A percentile compares a stretch with the other conserved stretches of the same genome.
These are phyloP conservation scores for Palythoa grandiflora DNA, from an alignment of 92 coral and sea anemone species.

Conservation along the genomic window DNA sequence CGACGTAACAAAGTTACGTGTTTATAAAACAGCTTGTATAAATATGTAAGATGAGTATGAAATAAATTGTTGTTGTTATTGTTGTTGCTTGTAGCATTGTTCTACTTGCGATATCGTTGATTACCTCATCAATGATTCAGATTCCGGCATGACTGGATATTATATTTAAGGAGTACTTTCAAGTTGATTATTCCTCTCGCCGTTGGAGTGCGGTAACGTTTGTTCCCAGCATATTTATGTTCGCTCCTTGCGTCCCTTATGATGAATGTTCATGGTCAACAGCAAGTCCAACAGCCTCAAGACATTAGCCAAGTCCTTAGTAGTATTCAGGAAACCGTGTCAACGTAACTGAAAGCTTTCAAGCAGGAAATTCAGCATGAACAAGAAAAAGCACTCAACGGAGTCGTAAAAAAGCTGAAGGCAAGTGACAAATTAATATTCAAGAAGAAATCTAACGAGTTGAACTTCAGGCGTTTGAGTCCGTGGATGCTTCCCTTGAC, in stretches of 20 bases:
- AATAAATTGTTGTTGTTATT: too few relatives aligned
- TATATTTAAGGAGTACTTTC: slow-evolving; percentile 19
- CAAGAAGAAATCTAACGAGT: slow-evolving; percentile 22
- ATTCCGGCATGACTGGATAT: not conserved
- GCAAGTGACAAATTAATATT: slow-evolving; percentile 20
- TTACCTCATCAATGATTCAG: slow-evolving; percentile 1
- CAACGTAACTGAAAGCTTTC: not conserved
- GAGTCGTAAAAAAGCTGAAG: slow-evolving; percentile 17
- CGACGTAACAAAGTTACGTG: too few relatives aligned
- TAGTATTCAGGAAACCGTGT: slow-evolving; percentile 9
- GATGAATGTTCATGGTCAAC: not conserved
- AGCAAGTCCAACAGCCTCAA: slow-evolving; percentile 4
- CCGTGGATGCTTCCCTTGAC: slow-evolving; percentile 25
- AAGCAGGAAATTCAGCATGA: slow-evolving; percentile 10
- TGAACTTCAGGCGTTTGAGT: slow-evolving; percentile 12
- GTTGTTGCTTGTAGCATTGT: too few relatives aligned
- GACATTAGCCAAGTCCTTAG: not conserved
- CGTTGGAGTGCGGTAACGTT: not conserved
- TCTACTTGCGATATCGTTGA: not conserved
- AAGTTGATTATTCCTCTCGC: slow-evolving; percentile 27
- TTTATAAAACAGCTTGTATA: too few relatives aligned
- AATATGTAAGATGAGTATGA: too few relatives aligned
- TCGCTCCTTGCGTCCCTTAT: too few relatives aligned
- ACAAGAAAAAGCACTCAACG: slow-evolving; percentile 18
- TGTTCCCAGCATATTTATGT: not conserved